A percentile compares a stretch with the other conserved stretches of the same genome.
Evolutionary conservation across 2,888 invertebrate genomes (phyloP).

Genomic region (Patella pellucida): DNA sequence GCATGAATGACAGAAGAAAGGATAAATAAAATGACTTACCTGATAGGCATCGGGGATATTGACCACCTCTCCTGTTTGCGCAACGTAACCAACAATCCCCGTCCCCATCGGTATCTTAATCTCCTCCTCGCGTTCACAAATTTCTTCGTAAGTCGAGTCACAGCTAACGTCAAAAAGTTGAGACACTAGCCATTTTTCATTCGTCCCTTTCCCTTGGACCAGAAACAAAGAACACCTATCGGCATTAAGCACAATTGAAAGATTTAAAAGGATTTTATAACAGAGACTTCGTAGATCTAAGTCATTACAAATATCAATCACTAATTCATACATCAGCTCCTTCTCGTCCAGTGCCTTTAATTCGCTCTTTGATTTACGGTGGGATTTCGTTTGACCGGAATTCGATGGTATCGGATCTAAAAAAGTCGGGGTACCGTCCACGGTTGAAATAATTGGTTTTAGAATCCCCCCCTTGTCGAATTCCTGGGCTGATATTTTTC

Average conservation of each 20-base stretch:
- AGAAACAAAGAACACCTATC: constrained; percentile 70
- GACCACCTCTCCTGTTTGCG: constrained; percentile 62
- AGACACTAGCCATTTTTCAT: constrained; percentile 76
- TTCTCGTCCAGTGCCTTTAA: constrained; percentile 67
- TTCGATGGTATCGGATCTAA: constrained; percentile 73
- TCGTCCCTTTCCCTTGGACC: constrained; percentile 71
- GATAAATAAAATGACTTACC: constrained; percentile 49
- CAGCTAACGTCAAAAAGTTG: constrained; percentile 69
- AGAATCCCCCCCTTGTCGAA: constrained; percentile 92
- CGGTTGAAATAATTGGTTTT: constrained; percentile 89
- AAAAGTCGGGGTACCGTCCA: constrained; percentile 95
- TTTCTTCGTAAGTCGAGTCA: constrained; percentile 80
- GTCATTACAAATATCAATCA: constrained; percentile 70
- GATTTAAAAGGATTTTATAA: constrained; percentile 69
- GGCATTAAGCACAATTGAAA: constrained; percentile 67
- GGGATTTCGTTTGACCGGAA: constrained; percentile 73
- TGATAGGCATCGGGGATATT: constrained; percentile 69
- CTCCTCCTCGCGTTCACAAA: constrained; percentile 90
- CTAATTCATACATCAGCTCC: constrained; percentile 69
- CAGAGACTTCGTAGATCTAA: constrained; percentile 69
- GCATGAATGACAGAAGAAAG: not conserved
- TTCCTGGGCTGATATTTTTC: constrained; percentile 94
- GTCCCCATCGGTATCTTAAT: constrained; percentile 74
- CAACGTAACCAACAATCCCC: constrained; percentile 68
- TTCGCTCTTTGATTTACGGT: constrained; percentile 74